Evolutionary conservation across 2,888 invertebrate species (phyloP).

Genomic region (Drosophila anomelani): DNA sequence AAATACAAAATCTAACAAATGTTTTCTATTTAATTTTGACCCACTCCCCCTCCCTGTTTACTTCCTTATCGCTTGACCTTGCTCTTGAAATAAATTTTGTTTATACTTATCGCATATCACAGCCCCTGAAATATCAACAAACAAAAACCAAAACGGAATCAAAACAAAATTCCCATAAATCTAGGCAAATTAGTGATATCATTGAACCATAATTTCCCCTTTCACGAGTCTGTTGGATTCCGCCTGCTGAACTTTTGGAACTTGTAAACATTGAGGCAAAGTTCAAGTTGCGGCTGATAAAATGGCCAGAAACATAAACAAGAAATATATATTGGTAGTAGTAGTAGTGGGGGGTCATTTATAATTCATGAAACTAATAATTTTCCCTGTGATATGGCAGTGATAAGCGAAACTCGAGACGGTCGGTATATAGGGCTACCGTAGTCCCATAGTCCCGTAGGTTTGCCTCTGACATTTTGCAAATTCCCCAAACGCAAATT

Average conservation of each 20-base stretch:
- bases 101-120: conserved; percentile 13
- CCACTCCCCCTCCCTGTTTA: background rate
- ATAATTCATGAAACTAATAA: conserved; percentile 69
- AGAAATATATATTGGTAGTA: conserved; percentile 3
- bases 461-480: conserved; percentile 50
- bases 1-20: background rate
- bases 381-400: conserved; percentile 39
- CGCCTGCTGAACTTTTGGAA: conserved; percentile 6
- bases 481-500: conserved; percentile 72
- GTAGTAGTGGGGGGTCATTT: conserved; percentile 31
- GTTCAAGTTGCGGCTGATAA: conserved; percentile 53
- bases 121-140: background rate
- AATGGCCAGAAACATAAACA: conserved; percentile 47
- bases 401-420: conserved; percentile 26
- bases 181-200: conserved; percentile 58
- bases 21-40: background rate
- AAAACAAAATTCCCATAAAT: conserved; percentile 45
- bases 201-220: conserved; percentile 33
- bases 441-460: conserved; percentile 8
- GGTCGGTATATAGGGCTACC: background rate
- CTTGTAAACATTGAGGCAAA: conserved; percentile 5
- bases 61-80: conserved; percentile 25
- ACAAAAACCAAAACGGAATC: conserved; percentile 10
- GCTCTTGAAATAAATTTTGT: conserved; percentile 22
- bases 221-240: conserved; percentile 6